Evolutionary conservation across 2,113 vertebrate genomes (phyloP).

Genomic region (Hippocampus barbouri): DNA sequence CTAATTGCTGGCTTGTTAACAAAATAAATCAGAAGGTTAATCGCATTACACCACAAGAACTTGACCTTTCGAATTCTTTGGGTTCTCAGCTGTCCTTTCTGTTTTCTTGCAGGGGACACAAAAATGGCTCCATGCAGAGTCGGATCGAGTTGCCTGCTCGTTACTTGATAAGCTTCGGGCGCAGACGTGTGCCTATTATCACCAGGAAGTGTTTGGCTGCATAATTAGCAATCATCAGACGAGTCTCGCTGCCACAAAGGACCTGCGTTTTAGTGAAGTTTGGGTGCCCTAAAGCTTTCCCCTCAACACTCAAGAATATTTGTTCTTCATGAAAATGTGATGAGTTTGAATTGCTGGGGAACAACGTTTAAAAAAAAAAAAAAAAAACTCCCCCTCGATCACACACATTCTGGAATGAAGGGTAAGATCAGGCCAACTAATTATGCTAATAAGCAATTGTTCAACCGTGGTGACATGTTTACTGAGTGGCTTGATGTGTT

Average conservation of each 20-base stretch:
- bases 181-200: conserved; percentile 86
- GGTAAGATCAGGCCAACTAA: conserved; percentile 91
- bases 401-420: conserved; percentile 49
- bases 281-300: conserved; percentile 90
- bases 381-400: conserved; percentile 28
- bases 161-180: conserved; percentile 92
- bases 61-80: conserved; percentile 62
- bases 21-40: conserved; percentile 75
- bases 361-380: conserved; percentile 73
- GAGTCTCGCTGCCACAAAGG: conserved; percentile 82
- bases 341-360: conserved; percentile 98
- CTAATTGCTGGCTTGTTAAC: conserved; percentile 75
- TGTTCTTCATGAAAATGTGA: conserved; percentile 97
- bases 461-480: conserved; percentile 95
- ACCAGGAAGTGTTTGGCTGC: conserved; percentile 84
- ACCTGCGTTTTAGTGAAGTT: conserved; percentile 78
- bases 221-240: conserved; percentile 98
- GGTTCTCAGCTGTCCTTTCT: conserved; percentile 10
- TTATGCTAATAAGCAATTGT: conserved; percentile 98
- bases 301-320: conserved; percentile 91
- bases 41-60: conserved; percentile 74
- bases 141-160: conserved; percentile 84
- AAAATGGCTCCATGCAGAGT: conserved; percentile 76
- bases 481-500: conserved; percentile 92
- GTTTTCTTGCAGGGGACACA: conserved; percentile 57